Evolutionary conservation across 2,113 vertebrate species (phyloP), one percentile per base, ranked within the genome.

Genomic region (Ranitomeya imitator): DNA sequence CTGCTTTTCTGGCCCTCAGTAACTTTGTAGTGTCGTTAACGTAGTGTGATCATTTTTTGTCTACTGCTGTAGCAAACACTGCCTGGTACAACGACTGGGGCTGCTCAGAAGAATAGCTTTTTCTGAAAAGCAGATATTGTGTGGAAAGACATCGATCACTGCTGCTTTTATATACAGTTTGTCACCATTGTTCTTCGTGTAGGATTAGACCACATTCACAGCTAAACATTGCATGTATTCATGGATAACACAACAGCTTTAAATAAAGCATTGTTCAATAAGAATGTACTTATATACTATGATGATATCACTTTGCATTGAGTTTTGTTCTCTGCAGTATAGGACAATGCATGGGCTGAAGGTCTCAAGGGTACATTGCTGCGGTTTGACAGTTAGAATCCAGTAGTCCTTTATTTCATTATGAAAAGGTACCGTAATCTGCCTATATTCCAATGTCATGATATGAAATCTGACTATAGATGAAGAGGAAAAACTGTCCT

Each of bases 51-150:
- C 74, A 79, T 79, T 79, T 65, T 65, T 82, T 82, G 79, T 88
- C 69, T 73, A 92, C 91, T 89, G 93, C 94, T 89, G 96, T 90
- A 95, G 93, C 95, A 94, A 94, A 90, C 95, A 92, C 96, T 18
- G 91, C 92, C 96, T 96, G 97, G 96, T 95, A 97, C 96, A 85
- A 92, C 92, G 92, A 94, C 87, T 89, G 89, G 87, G 91, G 83
- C 94, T 85, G 92, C 89, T 61, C 85, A 91, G 90, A 84, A 78
- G 73, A 91, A 90, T 79, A 84, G 84, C 90, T 69, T 84, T 87
- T 85, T 51, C 92, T 97, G 94, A 96, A 97, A 97, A 96, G 96
- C 95, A 91, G 91, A 95, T 94, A 96, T 97, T 98, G 97, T 98
- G 93, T 92, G 45, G 90, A 93, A 92, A 92, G 91, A 92, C 90